Evolutionary conservation across 1,140 invertebrate species (phyloP).

Genomic region (Drosophila pectinifera): DNA sequence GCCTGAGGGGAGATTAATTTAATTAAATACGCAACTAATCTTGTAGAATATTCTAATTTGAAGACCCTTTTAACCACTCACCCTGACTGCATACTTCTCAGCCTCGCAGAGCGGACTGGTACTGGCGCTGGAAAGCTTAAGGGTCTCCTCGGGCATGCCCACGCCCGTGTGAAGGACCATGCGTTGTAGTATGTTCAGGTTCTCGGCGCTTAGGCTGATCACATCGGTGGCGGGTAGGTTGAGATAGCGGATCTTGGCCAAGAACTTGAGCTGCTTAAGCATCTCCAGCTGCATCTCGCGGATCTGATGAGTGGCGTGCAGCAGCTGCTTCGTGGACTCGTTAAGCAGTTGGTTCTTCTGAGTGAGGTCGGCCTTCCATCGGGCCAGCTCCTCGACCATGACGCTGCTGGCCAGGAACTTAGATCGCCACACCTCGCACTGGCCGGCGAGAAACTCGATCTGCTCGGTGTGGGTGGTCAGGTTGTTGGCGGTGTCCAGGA

Average conservation of each 20-base stretch:
- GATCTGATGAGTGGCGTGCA: conserved; percentile 90
- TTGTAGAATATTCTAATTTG: too few species aligned
- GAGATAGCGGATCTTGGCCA: conserved; percentile 74
- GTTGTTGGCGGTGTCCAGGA: conserved; percentile 93
- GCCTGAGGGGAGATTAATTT: conserved; percentile 40
- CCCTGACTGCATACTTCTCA: conserved; percentile 83
- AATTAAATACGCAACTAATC: neutral
- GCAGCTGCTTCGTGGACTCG: conserved; percentile 89
- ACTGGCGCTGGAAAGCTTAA: conserved; percentile 66
- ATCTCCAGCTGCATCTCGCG: conserved; percentile 90
- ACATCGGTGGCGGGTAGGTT: conserved; percentile 85
- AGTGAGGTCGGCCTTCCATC: conserved; percentile 92
- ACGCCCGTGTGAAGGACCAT: conserved; percentile 81
- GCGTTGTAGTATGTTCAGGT: conserved; percentile 76
- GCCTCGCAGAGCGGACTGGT: conserved; percentile 77
- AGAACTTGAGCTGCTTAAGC: conserved; percentile 87
- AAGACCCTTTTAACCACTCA: conserved; percentile 24
- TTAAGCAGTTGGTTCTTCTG: conserved; percentile 91
- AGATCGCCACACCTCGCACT: conserved; percentile 97
- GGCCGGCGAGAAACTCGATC: conserved; percentile 95
- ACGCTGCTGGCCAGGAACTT: conserved; percentile 97
- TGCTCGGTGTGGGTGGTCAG: conserved; percentile 95
- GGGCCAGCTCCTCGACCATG: conserved; percentile 95
- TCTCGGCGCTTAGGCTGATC: conserved; percentile 84
- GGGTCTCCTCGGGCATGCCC: conserved; percentile 74